Base-by-base conservation (phyloP, 1,140 invertebrate species). In the Drosophila mauritiana region DNA sequence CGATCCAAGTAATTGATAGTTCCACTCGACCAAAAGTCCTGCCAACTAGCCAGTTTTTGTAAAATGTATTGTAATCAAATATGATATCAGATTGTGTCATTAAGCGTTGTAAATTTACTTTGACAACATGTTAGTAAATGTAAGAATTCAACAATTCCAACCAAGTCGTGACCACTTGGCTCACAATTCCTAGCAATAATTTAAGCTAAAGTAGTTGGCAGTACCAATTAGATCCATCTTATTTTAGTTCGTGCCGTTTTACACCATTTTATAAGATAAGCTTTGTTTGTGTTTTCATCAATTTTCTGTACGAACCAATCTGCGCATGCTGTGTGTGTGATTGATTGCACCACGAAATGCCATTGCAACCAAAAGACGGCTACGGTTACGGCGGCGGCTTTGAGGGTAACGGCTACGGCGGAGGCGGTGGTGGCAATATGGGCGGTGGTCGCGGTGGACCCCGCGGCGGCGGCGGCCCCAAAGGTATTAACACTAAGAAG, bases 301-400 rank as follows among this genome's bases (percentile, higher is more conserved):
- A 76, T 76, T 62, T 76, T 76, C 61, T 74, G 64, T 72, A 57
- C 68, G 43, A 72, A 27, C 53, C 27, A 49, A 63, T 51, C 58
- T 31, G 55, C 51, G 43, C 40, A 73, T 55, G 17, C 49, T 20
- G 48, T 59, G 69, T 57, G 82, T 73, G 45, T 59, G 57, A 48
- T 78, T 78, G 68, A 78, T 78, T 62, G 40, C 79, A 65, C 48
- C 49, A 45, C 40, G 51, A 68, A 57, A 57, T 54, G n/a, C 11
- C 46, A 65, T 53, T 27, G 42, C 48, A 61, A 62, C 49, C 40
- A 37, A 78, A 76, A 92, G 91, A 92, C 31, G 64, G 64, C 67
- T 92, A 92, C 57, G 90, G 91, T 51, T 92, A 92, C 76, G 86
- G 90, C 78, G 91, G 91, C 79, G 89, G 83, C 81, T 92, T 90